These are phyloP conservation scores for Diplolepis rosae DNA, from an alignment of 2,888 invertebrate species.

Conservation along the genomic window DNA sequence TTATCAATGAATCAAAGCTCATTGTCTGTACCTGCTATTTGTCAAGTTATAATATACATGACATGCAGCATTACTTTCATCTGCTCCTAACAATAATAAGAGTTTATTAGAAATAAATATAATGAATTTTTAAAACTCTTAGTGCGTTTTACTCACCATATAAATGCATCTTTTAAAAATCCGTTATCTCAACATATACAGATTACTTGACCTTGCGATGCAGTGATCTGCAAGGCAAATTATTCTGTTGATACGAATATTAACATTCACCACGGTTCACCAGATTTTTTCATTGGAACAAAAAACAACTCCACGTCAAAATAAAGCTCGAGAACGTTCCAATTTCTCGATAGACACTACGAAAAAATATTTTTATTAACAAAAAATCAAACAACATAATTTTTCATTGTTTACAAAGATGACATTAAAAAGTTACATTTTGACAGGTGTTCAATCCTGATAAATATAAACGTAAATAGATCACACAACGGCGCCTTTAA, in stretches of 20 bases:
- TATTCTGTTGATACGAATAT: not conserved
- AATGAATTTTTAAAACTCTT: not conserved
- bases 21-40: constrained; percentile 44
- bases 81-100: not conserved
- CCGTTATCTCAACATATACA: constrained; percentile 11
- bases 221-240: constrained; percentile 22
- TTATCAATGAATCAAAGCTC: constrained; percentile 44
- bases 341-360: not conserved
- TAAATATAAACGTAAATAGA: not conserved
- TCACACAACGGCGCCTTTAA: not conserved
- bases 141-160: not conserved
- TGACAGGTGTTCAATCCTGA: not conserved
- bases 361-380: not conserved
- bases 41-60: constrained; percentile 4
- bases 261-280: not conserved
- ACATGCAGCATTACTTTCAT: not conserved
- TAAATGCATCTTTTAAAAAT: constrained; percentile 3
- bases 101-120: not conserved
- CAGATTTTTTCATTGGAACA: not conserved
- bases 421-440: not conserved
- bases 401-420: not conserved
- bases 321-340: not conserved
- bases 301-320: not conserved
- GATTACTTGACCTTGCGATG: constrained; percentile 11
- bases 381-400: not conserved